Evolutionary conservation across 2,113 vertebrate genomes (phyloP).

Genomic region (Labeo catla): DNA sequence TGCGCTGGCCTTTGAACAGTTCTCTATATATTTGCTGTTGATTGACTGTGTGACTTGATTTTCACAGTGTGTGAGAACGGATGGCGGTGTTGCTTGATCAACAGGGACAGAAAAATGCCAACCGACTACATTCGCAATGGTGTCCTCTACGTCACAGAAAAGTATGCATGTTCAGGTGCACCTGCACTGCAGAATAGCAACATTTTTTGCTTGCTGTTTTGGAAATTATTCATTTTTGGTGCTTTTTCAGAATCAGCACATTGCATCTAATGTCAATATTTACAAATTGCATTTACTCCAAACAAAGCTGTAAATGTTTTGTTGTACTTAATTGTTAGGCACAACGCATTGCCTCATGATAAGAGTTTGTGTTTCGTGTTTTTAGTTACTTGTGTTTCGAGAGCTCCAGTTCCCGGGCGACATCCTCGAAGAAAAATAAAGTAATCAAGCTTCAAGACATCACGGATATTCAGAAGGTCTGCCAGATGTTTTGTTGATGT

Average conservation of each 20-base stretch:
- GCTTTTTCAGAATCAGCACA: neutral
- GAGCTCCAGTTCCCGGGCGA: conserved; percentile 87
- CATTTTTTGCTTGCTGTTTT: neutral
- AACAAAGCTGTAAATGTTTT: neutral
- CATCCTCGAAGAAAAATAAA: conserved; percentile 96
- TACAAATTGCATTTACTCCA: neutral
- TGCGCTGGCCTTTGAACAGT: neutral
- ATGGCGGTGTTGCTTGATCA: conserved; percentile 97
- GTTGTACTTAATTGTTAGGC: neutral
- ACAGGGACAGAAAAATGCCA: conserved; percentile 92
- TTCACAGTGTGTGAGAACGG: conserved; percentile 88
- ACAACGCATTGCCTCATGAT: neutral
- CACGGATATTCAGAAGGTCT: conserved; percentile 94
- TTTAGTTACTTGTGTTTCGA: conserved; percentile 93
- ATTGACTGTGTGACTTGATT: conserved; percentile 30
- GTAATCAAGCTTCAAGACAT: conserved; percentile 92
- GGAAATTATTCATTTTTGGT: neutral
- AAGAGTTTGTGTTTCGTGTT: neutral
- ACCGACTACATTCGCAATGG: conserved; percentile 98
- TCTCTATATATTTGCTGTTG: neutral
- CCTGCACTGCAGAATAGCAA: too few species aligned
- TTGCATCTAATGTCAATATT: neutral
- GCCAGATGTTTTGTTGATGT: neutral
- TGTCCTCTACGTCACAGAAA: conserved; percentile 93
- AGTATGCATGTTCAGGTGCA: conserved; percentile 76